A percentile compares a stretch with the other conserved stretches of the same genome.
phyloP scores from a whole-genome alignment of 2,888 invertebrate genomes.

The Dryocosmus kuriphilus region DNA sequence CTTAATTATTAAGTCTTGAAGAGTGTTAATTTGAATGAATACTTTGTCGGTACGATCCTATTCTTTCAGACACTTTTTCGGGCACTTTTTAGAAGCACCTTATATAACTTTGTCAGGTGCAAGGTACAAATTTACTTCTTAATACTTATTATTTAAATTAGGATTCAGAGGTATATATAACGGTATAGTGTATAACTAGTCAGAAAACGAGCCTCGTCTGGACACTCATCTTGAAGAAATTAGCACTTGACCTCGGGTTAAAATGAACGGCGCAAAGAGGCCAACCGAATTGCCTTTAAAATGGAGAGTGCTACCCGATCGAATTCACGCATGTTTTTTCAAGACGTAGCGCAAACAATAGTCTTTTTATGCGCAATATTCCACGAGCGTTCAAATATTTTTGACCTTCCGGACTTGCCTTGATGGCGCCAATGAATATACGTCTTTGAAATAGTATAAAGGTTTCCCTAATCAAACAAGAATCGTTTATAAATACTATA shows the following conservation, averaged over 20 bases:
- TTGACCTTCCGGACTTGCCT: not conserved
- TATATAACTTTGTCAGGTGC: not conserved
- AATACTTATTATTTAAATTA: slow-evolving; percentile 29
- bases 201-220: slow-evolving; percentile 4
- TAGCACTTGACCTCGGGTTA: slow-evolving; percentile 26
- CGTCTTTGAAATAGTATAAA: not conserved
- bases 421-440: not conserved
- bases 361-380: not conserved
- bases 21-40: too few relatives aligned
- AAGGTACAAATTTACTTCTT: slow-evolving; percentile 18
- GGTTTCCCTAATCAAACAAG: not conserved
- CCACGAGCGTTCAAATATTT: slow-evolving; percentile 3
- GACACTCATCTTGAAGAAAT: slow-evolving; percentile 27
- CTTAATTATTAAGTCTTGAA: too few relatives aligned
- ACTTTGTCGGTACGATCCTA: too few relatives aligned
- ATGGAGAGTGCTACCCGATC: slow-evolving; percentile 16
- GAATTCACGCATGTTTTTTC: slow-evolving; percentile 6
- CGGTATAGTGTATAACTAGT: slow-evolving; percentile 25
- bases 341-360: slow-evolving; percentile 6
- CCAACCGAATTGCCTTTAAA: slow-evolving; percentile 23
- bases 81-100: not conserved
- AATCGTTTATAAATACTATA: not conserved
- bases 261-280: slow-evolving; percentile 1
- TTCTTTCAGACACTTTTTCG: not conserved
- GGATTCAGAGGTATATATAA: slow-evolving; percentile 10